Evolutionary conservation across 2,797 vertebrate genomes (phyloP), one percentile per base, ranked within the genome.

Genomic region (Danionella dracula): DNA sequence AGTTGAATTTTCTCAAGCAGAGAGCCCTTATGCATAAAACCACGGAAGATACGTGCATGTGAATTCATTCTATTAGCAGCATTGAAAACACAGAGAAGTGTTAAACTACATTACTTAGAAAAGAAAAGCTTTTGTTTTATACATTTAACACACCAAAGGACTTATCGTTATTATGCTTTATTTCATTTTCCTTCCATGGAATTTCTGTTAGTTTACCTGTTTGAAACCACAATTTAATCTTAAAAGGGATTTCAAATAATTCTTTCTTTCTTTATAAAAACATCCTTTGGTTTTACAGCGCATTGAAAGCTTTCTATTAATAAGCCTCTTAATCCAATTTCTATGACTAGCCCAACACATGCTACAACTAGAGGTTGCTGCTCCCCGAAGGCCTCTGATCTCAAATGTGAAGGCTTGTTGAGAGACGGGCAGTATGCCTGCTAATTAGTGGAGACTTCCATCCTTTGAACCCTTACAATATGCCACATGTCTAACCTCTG

Each of bases 401-500:
- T 63, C 53, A 68, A 72, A 72, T 45, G 66, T 41, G 59, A 70
- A 72, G 49, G 54, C 53, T 41, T 56, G 49, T 60, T 70, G 32
- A 59, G 62, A 72, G 70, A 74, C 19, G 29, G 62, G 66, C 69
- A 70, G 65, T 53, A 56, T 50, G 66, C 42, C 54, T 66, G 69
- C 66, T 75, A 70, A 75, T 77, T 75, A 75, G 70, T 58, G 15
- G 21, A 62, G 35, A 48, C 49, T 61, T 53, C 61, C 62, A 46
- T 70, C 37, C 66, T 77, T 67, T 72, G 53, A 70, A 70, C 72
- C 38, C 57, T 41, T 58, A 45, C 57, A 66, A 60, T 70, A 65
- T 68, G 49, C 69, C 72, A 75, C 76, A 75, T 70, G 69, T 77
- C 70, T 59, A 72, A 77, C 62, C 73, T 66, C 66, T 66, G 73